Conservation (phyloP, 2,888 invertebrate genomes). For the Andrena flavipes region DNA sequence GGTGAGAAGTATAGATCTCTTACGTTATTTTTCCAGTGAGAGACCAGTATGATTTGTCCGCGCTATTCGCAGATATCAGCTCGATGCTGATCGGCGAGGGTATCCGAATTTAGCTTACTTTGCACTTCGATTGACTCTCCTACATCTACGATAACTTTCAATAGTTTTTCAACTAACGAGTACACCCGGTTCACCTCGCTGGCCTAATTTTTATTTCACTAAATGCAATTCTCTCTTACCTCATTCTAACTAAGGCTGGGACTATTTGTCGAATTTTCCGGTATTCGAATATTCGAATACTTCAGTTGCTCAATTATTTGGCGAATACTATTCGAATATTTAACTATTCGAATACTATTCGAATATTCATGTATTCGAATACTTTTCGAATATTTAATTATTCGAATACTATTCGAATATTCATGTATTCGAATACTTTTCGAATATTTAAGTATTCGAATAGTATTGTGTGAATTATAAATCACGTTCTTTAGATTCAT, state of each 20-base stretch:
- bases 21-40: conserved; percentile 80
- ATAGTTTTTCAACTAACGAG: conserved; percentile 60
- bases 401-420: too few relatives aligned
- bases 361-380: too few relatives aligned
- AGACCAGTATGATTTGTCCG: conserved; percentile 83
- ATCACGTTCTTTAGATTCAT: too few relatives aligned
- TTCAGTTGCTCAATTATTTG: too few relatives aligned
- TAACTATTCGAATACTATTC: too few relatives aligned
- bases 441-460: too few relatives aligned
- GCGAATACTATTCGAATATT: too few relatives aligned
- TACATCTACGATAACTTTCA: conserved; percentile 46
- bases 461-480: too few relatives aligned
- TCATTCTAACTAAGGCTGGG: conserved; percentile 25
- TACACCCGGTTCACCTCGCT: conserved; percentile 34
- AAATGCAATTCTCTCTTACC: conserved; percentile 35
- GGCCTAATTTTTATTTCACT: conserved; percentile 30
- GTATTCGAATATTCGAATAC: too few relatives aligned
- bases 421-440: too few relatives aligned
- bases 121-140: conserved; percentile 53
- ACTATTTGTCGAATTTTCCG: too few relatives aligned
- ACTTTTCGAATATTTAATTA: too few relatives aligned
- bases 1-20: conserved; percentile 49
- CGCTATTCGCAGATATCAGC: conserved; percentile 82
- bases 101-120: conserved; percentile 77
- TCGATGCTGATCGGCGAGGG: conserved; percentile 84